Evolutionary conservation across 2,888 invertebrate genomes (phyloP), one percentile per base, ranked within the genome.

Genomic region (Parasteatoda lunata): DNA sequence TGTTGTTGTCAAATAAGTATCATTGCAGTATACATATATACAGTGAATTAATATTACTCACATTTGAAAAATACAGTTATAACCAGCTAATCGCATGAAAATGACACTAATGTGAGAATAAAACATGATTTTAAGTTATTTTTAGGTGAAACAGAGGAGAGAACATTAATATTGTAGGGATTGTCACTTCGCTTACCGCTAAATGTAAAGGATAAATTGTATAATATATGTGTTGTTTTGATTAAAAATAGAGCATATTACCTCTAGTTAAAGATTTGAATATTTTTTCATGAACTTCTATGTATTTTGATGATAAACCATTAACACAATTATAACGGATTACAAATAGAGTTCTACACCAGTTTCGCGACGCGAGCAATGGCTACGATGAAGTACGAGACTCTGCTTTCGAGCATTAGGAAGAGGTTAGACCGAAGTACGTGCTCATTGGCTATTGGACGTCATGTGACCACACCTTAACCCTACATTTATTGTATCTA

Each of bases 401-500:
- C 52, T 70, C 59, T n/a, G 78, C 82, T 88, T 83, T 79, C 78
- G 78, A 82, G 81, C 59, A 13, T 59, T n/a, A 8, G 59, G 59
- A 72, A 82, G 77, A 87, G 73, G 65, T 59, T 52, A 64, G 48
- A 54, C 9, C 59, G 54, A 78, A 72, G 59, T 73, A 78, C 76
- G 65, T 52, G 82, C 78, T 77, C 78, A 88, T 88, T 88, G 88
- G 88, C 81, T 83, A 82, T 30, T 83, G 65, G 54, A 30, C 72
- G 73, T 88, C 88, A 88, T 81, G 79, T 88, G 88, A 88, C 88
- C 83, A 78, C 88, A 76, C 88, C 83, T 79, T 75, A 73, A 15
- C 66, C 47, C 64, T 48, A 69, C 59, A 13, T 79, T 71, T 70
- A 45, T 6, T 48, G 45, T 77, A 66, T 15, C 65, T 48, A 15